These are phyloP conservation scores for Tinea semifulvella DNA, from an alignment of 2,888 invertebrate genomes.

Conservation along the genomic window DNA sequence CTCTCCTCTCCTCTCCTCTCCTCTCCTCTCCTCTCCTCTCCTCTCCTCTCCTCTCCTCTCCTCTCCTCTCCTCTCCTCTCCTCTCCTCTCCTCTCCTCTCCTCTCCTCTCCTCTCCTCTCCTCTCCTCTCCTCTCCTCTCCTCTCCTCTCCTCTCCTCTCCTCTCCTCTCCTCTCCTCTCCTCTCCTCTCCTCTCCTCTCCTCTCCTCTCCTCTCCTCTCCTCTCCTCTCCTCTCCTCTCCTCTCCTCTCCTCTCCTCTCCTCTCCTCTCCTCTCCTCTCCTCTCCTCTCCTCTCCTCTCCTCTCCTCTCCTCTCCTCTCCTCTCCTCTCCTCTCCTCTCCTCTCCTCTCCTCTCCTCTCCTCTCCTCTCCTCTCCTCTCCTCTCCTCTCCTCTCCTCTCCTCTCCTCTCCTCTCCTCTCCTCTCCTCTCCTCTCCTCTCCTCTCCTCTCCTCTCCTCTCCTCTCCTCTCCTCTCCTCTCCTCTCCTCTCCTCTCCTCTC, in stretches of 20 bases:
- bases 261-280: conserved; percentile 15
- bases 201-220: too few species aligned
- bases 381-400: neutral
- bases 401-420: neutral
- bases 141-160: too few species aligned
- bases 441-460: neutral
- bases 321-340: neutral
- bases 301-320: neutral
- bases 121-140: too few species aligned
- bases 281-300: conserved; percentile 17
- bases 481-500: neutral
- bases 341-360: neutral
- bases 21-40: too few species aligned
- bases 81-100: too few species aligned
- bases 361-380: neutral
- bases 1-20: too few species aligned
- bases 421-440: neutral
- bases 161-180: too few species aligned
- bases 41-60: too few species aligned
- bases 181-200: too few species aligned
- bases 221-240: too few species aligned
- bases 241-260: conserved; percentile 15
- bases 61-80: too few species aligned
- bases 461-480: neutral
- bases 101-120: too few species aligned